A percentile compares a stretch with the other conserved stretches of the same genome.
phyloP scores from a whole-genome alignment of 2,888 invertebrate species.

The Pilophorus perplexus region DNA sequence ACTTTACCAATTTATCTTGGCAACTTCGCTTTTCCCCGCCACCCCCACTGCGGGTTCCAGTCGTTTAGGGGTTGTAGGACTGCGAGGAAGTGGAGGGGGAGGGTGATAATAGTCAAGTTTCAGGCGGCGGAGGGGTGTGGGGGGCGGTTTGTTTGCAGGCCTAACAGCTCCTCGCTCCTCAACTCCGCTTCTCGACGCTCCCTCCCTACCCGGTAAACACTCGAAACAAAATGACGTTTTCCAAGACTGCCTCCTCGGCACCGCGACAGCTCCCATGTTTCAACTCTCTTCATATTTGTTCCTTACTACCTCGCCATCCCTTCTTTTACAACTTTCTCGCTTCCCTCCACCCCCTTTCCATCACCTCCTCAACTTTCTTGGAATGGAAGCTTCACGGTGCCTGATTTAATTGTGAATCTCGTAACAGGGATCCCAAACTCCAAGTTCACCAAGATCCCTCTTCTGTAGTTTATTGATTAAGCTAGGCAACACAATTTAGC shows the following conservation, averaged over 20 bases:
- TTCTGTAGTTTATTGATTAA: too few relatives aligned
- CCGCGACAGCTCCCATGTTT: slow-evolving; percentile 15
- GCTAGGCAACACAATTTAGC: too few relatives aligned
- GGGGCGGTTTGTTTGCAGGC: slow-evolving; percentile 39
- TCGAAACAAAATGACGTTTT: slow-evolving; percentile 46
- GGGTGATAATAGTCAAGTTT: slow-evolving; percentile 45
- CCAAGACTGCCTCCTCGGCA: slow-evolving; percentile 32
- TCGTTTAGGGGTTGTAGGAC: slow-evolving; percentile 24
- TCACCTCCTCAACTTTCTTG: background rate
- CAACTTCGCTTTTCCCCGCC: slow-evolving; percentile 39
- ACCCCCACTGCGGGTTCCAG: background rate
- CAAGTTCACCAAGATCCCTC: too few relatives aligned
- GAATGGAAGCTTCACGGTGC: background rate
- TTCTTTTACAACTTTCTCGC: background rate
- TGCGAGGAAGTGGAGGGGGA: slow-evolving; percentile 2
- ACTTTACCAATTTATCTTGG: slow-evolving; percentile 46
- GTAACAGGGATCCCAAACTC: too few relatives aligned
- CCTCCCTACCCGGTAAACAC: slow-evolving; percentile 45
- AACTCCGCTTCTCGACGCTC: slow-evolving; percentile 50
- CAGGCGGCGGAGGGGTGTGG: slow-evolving; percentile 11
- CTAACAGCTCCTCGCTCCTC: slow-evolving; percentile 54
- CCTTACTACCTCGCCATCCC: background rate
- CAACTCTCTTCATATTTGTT: slow-evolving; percentile 26
- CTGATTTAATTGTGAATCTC: slow-evolving; percentile 10
- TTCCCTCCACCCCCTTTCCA: background rate